Conservation (phyloP, 2,113 vertebrate species). For the Erythrocercus mccallii region DNA sequence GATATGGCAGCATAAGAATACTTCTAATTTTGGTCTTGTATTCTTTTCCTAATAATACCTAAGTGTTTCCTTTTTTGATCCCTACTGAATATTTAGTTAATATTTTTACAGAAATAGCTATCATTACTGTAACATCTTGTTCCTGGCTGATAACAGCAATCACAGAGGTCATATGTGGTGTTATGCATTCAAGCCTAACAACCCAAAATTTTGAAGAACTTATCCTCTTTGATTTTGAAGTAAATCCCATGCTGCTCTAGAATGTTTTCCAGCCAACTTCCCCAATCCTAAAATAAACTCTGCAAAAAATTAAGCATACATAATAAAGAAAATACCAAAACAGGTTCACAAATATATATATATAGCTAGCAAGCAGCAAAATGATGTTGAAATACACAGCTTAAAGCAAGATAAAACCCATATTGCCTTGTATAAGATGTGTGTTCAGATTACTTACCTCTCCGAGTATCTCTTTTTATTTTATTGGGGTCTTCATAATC, state of each 20-base stretch:
- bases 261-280: background rate
- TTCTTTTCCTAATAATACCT: background rate
- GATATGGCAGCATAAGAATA: background rate
- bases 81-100: background rate
- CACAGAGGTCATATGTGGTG: background rate
- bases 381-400: background rate
- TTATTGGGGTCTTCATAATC: slow-evolving; percentile 97
- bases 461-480: slow-evolving; percentile 95
- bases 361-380: background rate
- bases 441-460: slow-evolving; percentile 85
- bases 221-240: background rate
- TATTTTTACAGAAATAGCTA: background rate
- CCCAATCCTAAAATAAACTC: background rate
- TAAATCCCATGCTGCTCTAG: background rate
- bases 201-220: background rate
- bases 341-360: background rate
- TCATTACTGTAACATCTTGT: background rate
- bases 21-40: background rate
- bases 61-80: background rate
- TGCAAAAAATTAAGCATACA: background rate
- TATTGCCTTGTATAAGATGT: background rate
- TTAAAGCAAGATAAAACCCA: background rate
- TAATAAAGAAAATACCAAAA: background rate
- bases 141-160: background rate
- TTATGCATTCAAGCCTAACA: background rate